These are phyloP conservation scores for Loriculus beryllinus DNA, from an alignment of 2,797 vertebrate genomes.

Conservation along the genomic window DNA sequence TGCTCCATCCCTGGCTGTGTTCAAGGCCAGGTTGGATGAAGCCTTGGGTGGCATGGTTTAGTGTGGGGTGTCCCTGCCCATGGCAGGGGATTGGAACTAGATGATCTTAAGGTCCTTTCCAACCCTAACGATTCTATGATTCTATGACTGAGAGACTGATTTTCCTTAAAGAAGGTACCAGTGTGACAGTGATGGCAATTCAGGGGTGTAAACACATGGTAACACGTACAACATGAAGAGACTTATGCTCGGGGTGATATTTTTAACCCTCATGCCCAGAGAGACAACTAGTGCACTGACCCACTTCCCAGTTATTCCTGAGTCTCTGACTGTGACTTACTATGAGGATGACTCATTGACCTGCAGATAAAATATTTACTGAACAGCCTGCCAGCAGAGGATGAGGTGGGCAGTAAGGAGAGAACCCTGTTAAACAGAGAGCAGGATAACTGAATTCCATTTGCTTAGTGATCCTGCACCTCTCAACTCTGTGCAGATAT, in stretches of 20 bases:
- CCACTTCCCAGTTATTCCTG: neutral
- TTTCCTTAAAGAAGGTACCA: neutral
- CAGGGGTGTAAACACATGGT: neutral
- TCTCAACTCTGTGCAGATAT: neutral
- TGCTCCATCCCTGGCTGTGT: too few relatives aligned
- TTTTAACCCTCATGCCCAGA: neutral
- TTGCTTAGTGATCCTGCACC: constrained; percentile 17
- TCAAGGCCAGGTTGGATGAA: too few relatives aligned
- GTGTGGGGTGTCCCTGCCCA: too few relatives aligned
- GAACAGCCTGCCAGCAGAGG: neutral
- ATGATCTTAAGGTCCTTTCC: too few relatives aligned
- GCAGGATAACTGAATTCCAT: neutral
- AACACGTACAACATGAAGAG: neutral
- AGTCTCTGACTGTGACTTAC: neutral
- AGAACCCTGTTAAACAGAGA: neutral
- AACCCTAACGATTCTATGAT: too few relatives aligned
- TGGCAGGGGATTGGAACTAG: too few relatives aligned
- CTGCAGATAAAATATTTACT: constrained; percentile 43
- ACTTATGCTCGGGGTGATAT: neutral
- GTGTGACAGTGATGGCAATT: neutral
- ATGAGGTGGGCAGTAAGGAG: constrained; percentile 34
- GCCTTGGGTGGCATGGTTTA: too few relatives aligned
- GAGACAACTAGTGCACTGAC: neutral
- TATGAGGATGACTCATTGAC: neutral
- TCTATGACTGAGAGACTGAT: neutral